Evolutionary conservation across 2,888 invertebrate species (phyloP).

Genomic region (Hemicrepidius hirtus): DNA sequence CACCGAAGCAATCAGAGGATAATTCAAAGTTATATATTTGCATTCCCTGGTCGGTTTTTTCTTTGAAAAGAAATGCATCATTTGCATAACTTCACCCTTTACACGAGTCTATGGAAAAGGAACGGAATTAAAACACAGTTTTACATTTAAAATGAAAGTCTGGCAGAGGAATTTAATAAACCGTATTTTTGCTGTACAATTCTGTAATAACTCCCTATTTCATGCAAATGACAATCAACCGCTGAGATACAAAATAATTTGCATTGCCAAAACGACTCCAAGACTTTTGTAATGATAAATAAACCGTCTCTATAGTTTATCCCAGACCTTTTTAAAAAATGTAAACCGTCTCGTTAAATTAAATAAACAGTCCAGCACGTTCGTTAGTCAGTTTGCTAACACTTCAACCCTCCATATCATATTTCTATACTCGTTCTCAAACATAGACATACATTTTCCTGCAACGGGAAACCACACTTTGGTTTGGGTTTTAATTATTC

Average conservation of each 20-base stretch:
- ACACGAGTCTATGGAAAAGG: constrained; percentile 42
- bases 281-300: too few species aligned
- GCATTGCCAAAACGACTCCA: not conserved
- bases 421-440: constrained; percentile 26
- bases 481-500: constrained; percentile 35
- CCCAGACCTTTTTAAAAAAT: too few species aligned
- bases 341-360: too few species aligned
- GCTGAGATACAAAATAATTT: constrained; percentile 10
- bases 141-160: constrained; percentile 57
- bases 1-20: constrained; percentile 23
- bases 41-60: constrained; percentile 19
- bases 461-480: constrained; percentile 27
- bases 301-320: too few species aligned
- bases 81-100: constrained; percentile 61
- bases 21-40: constrained; percentile 33
- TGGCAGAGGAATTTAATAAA: constrained; percentile 57
- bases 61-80: constrained; percentile 51
- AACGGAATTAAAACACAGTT: constrained; percentile 60
- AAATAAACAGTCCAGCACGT: not conserved
- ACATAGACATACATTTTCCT: constrained; percentile 25
- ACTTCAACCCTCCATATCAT: constrained; percentile 52
- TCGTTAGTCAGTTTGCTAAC: constrained; percentile 15
- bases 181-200: constrained; percentile 42
- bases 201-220: constrained; percentile 28
- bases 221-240: constrained; percentile 34